Base-by-base conservation (phyloP, 2,888 invertebrate species). In the Coecobrya sp. region DNA sequence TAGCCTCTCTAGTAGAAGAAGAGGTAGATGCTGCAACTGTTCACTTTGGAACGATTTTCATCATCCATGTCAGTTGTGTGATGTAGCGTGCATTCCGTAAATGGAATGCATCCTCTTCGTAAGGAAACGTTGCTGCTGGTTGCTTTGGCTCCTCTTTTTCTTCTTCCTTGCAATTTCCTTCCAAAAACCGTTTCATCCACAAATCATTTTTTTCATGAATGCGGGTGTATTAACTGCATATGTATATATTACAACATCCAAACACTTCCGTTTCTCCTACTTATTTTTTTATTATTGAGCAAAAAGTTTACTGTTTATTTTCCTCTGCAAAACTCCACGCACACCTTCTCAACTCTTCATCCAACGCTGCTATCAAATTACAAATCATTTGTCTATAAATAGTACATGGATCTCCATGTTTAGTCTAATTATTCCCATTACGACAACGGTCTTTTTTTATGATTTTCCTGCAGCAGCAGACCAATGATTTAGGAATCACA, bases 41-140 rank as follows among this genome's bases (percentile, higher is more conserved):
- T 70, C 70, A 70, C 36, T 70, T 65, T 65, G 65, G 70, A 70
- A 36, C 70, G 36, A 70, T 70, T n/a, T 30, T 70, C 36, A 70
- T 70, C 70, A 70, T 70, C 70, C 30, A 7, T 19, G n/a, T n/a
- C 59, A 27, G 27, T 65, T 70, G 70, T 70, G 13, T 30, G 55
- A 16, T 13, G 70, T 27, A 27, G 65, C 27, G 30, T 36, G 19
- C 19, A n/a, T 19, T 70, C 70, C 70, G 11, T 70, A n/a, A n/a
- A 36, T 70, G 70, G 70, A 36, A 36, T 36, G 36, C 36, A 36
- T 70, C 65, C 5, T 70, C 36, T 11, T 70, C 13, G 36, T n/a
- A 8, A 36, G 36, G 11, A 36, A 7, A 11, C 19, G 8, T 68
- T 30, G 68, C 19, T 70, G 70, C 4, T 36, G 70, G 42, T 36